Base-by-base conservation (phyloP, 1,140 invertebrate species). In the Cotesia typhae region DNA sequence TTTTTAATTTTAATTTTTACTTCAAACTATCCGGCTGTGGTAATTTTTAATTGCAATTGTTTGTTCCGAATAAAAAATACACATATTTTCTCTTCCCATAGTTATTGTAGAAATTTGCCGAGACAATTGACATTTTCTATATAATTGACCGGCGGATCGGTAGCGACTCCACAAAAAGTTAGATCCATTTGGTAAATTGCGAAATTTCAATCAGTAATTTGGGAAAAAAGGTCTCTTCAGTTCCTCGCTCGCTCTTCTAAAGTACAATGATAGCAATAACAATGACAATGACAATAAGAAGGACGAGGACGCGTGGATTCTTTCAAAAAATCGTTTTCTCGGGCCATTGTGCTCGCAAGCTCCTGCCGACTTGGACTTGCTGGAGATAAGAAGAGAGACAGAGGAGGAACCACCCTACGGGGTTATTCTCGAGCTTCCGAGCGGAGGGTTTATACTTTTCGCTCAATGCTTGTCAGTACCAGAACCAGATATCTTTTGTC, bases 381-480 rank as follows among this genome's bases (percentile, higher is more conserved):
- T 47, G 6, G 41, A 47, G 6, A 9, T 10, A 9, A 47, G 41
- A 63, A 17, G 66, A 67, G 70, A 69, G 64, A 74, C 35, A 66
- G 72, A 59, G 28, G 71, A 71, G 77, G 79, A 75, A 72, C 74
- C 71, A 75, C 78, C 70, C 73, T 75, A 76, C 77, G 64, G 47
- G 75, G 35, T 70, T 10, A 51, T 38, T 51, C 20, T 38, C 67
- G 73, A 71, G 47, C 75, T 72, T 73, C 75, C 65, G 57, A 53
- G 51, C 28, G 52, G 67, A 70, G 52, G 4, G 71, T 5, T 67
- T 67, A 59, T 36, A 17, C 17, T 47, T 69, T 63, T 65, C 37
- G 61, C 73, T 86, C 83, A 87, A 87, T 87, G 84, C 85, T 83
- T 87, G 85, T 86, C 85, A 87, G 76, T 68, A 75, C 74, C 85